Conservation (phyloP, 1,140 invertebrate genomes). For the Drosophila arizonae region DNA sequence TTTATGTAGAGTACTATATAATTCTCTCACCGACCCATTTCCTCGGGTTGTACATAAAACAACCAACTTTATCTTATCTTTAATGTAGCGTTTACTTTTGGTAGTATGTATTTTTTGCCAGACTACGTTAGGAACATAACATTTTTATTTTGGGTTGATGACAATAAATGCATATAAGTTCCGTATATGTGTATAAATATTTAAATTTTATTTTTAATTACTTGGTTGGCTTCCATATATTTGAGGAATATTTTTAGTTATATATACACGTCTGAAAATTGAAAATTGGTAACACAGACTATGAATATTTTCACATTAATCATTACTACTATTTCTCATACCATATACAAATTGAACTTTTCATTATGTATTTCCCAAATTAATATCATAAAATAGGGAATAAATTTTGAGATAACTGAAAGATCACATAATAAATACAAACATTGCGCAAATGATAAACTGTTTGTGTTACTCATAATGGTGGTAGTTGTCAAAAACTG, state of each 20-base stretch:
- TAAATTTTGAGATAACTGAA: no score
- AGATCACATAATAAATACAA: no score
- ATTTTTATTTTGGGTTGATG: constrained; percentile 34
- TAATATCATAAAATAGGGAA: no score
- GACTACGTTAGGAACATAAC: constrained; percentile 16
- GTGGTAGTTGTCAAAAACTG: background rate
- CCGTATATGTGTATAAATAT: background rate
- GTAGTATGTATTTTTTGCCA: constrained; percentile 9
- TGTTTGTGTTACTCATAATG: no score
- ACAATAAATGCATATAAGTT: constrained; percentile 22
- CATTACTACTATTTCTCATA: no score
- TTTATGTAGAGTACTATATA: constrained; percentile 19
- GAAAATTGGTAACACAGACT: no score
- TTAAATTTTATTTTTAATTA: background rate
- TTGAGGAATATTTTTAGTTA: no score
- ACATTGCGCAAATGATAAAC: no score
- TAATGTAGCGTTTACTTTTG: constrained; percentile 8
- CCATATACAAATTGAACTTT: no score
- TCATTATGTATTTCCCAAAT: no score
- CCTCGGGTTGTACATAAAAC: constrained; percentile 42
- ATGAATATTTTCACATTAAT: no score
- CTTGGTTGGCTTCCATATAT: background rate
- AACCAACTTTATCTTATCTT: constrained; percentile 52
- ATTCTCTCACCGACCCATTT: constrained; percentile 16
- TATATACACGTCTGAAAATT: no score